phyloP scores from a whole-genome alignment of 1,140 invertebrate species.

The Ostrea edulis region DNA sequence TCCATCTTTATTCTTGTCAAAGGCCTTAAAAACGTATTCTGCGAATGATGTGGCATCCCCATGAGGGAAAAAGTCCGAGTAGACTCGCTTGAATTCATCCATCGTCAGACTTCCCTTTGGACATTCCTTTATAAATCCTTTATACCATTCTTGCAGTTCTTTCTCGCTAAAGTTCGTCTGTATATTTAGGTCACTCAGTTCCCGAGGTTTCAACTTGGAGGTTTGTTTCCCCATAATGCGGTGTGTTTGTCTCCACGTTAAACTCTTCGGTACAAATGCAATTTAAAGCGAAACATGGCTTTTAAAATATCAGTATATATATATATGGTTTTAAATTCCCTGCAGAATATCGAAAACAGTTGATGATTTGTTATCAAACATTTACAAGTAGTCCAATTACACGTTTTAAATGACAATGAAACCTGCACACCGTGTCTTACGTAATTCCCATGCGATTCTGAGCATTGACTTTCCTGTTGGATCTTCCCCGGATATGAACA shows the following conservation, averaged over 20 bases:
- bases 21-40: slow-evolving; percentile 1
- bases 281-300: neutral
- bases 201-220: neutral
- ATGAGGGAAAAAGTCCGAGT: slow-evolving; percentile 80
- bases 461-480: neutral
- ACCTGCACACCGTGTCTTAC: neutral
- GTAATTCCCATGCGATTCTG: neutral
- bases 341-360: neutral
- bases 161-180: neutral
- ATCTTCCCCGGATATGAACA: neutral
- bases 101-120: neutral
- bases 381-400: neutral
- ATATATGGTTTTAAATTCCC: neutral
- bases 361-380: neutral
- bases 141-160: slow-evolving; percentile 18
- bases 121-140: slow-evolving; percentile 12
- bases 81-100: neutral
- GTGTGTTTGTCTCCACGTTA: neutral
- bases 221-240: slow-evolving; percentile 89
- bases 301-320: neutral
- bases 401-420: neutral
- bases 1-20: slow-evolving; percentile 8
- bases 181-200: neutral
- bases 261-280: neutral
- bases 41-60: neutral